These are phyloP conservation scores for Fabriciana adippe DNA, from an alignment of 2,888 invertebrate species.

Conservation along the genomic window DNA sequence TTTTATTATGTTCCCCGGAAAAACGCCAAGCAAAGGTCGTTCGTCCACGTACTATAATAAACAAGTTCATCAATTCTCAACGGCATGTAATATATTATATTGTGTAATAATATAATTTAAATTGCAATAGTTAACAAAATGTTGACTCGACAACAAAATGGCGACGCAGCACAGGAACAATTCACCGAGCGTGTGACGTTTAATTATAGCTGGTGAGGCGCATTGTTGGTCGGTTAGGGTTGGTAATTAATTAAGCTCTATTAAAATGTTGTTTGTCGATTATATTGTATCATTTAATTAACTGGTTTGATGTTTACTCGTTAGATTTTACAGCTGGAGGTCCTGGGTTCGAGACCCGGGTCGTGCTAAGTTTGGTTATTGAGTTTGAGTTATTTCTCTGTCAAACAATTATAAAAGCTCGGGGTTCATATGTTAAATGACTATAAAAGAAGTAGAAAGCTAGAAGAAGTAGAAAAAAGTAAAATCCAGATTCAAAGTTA, in stretches of 20 bases:
- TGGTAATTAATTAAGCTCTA: conserved; percentile 11
- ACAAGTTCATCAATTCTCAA: neutral
- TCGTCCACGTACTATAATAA: too few species aligned
- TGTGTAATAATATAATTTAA: conserved; percentile 6
- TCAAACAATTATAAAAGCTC: too few species aligned
- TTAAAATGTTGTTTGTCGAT: neutral
- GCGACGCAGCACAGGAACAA: conserved; percentile 13
- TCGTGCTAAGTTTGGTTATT: too few species aligned
- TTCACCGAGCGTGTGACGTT: conserved; percentile 26
- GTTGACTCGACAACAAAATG: conserved; percentile 17
- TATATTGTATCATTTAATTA: neutral
- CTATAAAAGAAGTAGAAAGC: too few species aligned
- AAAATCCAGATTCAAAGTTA: too few species aligned
- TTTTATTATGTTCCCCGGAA: too few species aligned
- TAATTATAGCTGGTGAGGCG: conserved; percentile 27
- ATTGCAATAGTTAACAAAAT: conserved; percentile 19
- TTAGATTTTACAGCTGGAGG: too few species aligned
- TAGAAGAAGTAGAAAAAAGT: too few species aligned
- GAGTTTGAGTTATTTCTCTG: too few species aligned
- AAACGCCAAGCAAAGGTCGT: too few species aligned
- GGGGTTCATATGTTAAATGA: too few species aligned
- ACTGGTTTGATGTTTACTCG: neutral
- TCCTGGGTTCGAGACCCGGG: too few species aligned
- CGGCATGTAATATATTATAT: neutral
- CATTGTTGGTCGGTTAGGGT: conserved; percentile 12